phyloP scores from a whole-genome alignment of 2,113 vertebrate genomes.

The Ranitomeya imitator region DNA sequence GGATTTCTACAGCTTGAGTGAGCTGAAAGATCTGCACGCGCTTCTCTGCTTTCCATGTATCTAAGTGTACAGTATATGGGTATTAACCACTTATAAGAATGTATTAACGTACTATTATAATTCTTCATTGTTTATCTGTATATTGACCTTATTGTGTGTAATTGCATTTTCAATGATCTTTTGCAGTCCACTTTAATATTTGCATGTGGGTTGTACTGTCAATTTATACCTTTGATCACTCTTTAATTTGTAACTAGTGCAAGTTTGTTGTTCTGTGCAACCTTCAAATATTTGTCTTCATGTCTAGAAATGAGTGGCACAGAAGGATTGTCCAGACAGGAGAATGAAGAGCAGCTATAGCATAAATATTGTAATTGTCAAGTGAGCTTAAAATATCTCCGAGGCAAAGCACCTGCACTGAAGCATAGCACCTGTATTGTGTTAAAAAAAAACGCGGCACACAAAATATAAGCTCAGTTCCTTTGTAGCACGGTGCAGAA shows the following conservation, averaged over 20 bases:
- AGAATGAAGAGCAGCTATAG: conserved; percentile 32
- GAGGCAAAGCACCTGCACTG: conserved; percentile 42
- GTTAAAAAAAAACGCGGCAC: background rate
- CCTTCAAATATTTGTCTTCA: conserved; percentile 43
- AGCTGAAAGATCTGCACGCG: too few species aligned
- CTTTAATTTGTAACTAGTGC: background rate
- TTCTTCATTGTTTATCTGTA: background rate
- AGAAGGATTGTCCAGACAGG: conserved; percentile 40
- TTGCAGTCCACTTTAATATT: background rate
- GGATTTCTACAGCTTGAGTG: too few species aligned
- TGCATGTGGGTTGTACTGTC: background rate
- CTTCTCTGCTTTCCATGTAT: too few species aligned
- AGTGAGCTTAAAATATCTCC: conserved; percentile 48
- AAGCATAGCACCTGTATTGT: conserved; percentile 52
- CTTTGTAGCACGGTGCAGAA: background rate
- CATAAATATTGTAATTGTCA: conserved; percentile 50
- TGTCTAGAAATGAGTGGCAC: conserved; percentile 46
- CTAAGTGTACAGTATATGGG: too few species aligned
- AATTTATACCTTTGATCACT: background rate
- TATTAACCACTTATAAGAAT: too few species aligned
- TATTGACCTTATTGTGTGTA: background rate
- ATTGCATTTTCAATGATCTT: background rate
- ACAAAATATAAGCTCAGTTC: background rate
- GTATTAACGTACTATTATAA: background rate
- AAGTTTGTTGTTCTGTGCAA: background rate